Evolutionary conservation across 2,888 invertebrate genomes (phyloP).

Genomic region (Agriopis leucophaearia): DNA sequence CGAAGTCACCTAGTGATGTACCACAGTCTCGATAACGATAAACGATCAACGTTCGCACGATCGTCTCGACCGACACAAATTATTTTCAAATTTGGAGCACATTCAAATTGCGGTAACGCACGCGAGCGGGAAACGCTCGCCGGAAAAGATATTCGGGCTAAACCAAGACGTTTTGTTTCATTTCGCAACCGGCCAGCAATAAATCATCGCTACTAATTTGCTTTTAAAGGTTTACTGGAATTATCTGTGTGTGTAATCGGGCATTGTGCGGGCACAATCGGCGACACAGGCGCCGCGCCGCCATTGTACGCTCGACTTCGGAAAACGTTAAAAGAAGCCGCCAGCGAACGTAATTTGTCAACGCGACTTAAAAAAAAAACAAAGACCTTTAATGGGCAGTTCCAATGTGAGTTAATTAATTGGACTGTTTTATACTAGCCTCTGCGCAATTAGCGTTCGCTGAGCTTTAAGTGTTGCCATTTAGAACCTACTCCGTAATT

Average conservation of each 20-base stretch:
- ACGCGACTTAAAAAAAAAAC: conserved; percentile 64
- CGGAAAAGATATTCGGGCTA: conserved; percentile 73
- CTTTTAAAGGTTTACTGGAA: conserved; percentile 84
- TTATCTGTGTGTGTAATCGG: conserved; percentile 80
- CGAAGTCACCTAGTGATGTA: conserved; percentile 56
- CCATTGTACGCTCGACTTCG: conserved; percentile 63
- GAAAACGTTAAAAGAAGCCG: conserved; percentile 69
- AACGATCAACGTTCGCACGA: conserved; percentile 63
- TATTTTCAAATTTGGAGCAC: conserved; percentile 85
- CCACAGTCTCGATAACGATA: conserved; percentile 53
- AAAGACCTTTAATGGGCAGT: conserved; percentile 73
- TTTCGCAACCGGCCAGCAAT: conserved; percentile 79
- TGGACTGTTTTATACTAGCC: conserved; percentile 64
- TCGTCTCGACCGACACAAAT: conserved; percentile 67
- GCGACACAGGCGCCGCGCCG: conserved; percentile 58
- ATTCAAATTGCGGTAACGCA: conserved; percentile 83
- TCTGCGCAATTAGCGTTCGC: conserved; percentile 67
- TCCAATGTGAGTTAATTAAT: conserved; percentile 75
- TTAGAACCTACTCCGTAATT: conserved; percentile 50
- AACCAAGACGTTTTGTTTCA: conserved; percentile 59
- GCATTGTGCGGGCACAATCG: conserved; percentile 77
- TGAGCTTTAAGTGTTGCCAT: conserved; percentile 59
- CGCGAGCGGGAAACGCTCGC: conserved; percentile 78
- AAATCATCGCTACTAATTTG: conserved; percentile 85
- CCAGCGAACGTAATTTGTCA: conserved; percentile 75